These are phyloP conservation scores for Anadara kagoshimensis DNA, from an alignment of 1,140 invertebrate species.

Conservation along the genomic window DNA sequence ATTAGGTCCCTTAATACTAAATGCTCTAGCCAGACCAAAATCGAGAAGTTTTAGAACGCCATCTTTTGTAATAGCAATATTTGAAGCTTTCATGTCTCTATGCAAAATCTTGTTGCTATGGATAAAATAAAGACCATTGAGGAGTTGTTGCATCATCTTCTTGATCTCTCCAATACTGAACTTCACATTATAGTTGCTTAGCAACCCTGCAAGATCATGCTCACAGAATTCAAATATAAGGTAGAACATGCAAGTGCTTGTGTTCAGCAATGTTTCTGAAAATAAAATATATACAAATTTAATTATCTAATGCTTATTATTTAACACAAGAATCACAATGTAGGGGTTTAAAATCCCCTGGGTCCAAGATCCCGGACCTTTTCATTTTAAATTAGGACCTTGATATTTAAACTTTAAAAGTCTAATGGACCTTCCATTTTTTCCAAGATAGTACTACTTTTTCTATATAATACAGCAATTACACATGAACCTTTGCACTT, in stretches of 20 bases:
- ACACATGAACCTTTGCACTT: neutral
- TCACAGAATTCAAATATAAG: conserved; percentile 99
- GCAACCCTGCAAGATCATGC: conserved; percentile 96
- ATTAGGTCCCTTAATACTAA: conserved; percentile 83
- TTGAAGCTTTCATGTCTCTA: conserved; percentile 99
- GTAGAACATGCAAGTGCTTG: conserved; percentile 92
- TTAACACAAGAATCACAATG: neutral
- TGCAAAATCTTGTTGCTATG: conserved; percentile 96
- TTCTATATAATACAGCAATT: neutral
- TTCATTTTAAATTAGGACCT: neutral
- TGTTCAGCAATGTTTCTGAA: conserved; percentile 87
- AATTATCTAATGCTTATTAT: neutral
- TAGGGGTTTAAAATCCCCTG: neutral
- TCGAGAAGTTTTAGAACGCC: conserved; percentile 82
- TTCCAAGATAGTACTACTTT: neutral
- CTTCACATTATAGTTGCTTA: conserved; percentile 97
- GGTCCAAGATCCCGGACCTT: neutral
- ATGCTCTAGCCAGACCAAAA: conserved; percentile 83
- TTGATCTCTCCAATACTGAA: conserved; percentile 98
- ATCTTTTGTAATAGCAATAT: conserved; percentile 97
- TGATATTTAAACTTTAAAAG: neutral
- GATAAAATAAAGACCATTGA: conserved; percentile 98
- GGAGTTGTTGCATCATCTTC: conserved; percentile 96
- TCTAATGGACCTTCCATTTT: neutral
- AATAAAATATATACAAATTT: conserved; percentile 14